Conservation (phyloP, 2,797 vertebrate species). For the Gobionotothen gibberifrons region DNA sequence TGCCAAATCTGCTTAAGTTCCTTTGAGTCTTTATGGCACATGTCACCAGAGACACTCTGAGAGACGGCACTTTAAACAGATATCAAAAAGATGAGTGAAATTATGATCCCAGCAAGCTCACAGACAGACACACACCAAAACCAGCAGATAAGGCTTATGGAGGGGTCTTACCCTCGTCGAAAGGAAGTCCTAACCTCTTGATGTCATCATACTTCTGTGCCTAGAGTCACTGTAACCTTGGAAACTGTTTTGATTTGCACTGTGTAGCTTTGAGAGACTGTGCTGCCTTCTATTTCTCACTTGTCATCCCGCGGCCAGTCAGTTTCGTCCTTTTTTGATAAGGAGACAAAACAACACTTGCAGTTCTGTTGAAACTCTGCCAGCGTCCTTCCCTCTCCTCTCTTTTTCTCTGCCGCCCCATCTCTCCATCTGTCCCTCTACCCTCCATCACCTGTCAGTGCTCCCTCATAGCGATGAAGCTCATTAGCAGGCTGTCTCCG, state of each 20-base stretch:
- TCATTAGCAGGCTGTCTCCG: conserved; percentile 67
- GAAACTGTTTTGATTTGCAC: conserved; percentile 14
- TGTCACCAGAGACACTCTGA: conserved; percentile 34
- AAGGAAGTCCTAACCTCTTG: conserved; percentile 21
- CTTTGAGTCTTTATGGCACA: conserved; percentile 27
- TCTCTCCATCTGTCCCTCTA: conserved; percentile 66
- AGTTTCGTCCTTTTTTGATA: conserved; percentile 13
- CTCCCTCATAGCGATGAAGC: conserved; percentile 67
- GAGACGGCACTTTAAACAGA: conserved; percentile 36
- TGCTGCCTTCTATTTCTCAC: conserved; percentile 8
- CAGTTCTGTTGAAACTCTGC: conserved; percentile 39
- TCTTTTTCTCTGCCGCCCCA: conserved; percentile 19
- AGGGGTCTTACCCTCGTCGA: neutral
- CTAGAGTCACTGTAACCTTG: conserved; percentile 38
- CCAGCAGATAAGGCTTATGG: neutral
- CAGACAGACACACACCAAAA: neutral
- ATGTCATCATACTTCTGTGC: conserved; percentile 32
- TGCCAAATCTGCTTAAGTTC: conserved; percentile 24
- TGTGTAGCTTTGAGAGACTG: conserved; percentile 2
- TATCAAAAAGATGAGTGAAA: conserved; percentile 31
- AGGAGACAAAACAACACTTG: conserved; percentile 5
- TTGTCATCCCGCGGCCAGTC: conserved; percentile 32
- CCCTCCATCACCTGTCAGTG: conserved; percentile 57
- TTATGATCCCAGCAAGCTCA: neutral
- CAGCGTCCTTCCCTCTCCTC: conserved; percentile 20